Evolutionary conservation across 2,888 invertebrate species (phyloP), one percentile per base, ranked within the genome.

Genomic region (Liopterus haemorrhoidalis): DNA sequence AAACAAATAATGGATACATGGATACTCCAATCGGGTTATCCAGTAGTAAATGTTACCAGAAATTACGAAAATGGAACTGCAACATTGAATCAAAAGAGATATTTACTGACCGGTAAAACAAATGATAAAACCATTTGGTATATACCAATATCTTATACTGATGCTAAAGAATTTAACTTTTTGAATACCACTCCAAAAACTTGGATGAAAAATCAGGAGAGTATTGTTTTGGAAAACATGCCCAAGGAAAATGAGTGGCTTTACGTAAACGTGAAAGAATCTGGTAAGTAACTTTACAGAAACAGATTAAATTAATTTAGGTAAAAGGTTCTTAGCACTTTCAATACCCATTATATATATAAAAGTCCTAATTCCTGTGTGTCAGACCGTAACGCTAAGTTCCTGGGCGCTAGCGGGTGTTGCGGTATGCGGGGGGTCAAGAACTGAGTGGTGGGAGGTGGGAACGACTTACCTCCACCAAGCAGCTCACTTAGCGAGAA

Each of bases 11-110:
- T 84, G 82, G 74, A 78, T 54, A 72, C 78, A 0, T 84, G 83
- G 83, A 79, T 79, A 1, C 61, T 71, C 3, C 77, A 81, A 57
- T 72, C 79, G 8, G 84, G 84, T 2, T 84, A 77, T 63, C 85
- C 85, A 0, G 73, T 82, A 1, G 63, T 85, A 2, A 73, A 69
- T 15, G 75, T 75, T 1, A 61, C 61, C 16, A 67, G 76, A 11
- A 68, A 73, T 50, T 64, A 64, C 44, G 58, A 64, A 6, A 60
- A 57, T 55, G 57, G 65, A 21, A 61, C 58, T 12, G 60, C 71
- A 3, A 60, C 56, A 8, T 52, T 74, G 20, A 62, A 59, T 2
- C 74, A 74, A 64, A 48, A 57, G 35, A 51, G 57, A 52, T 61
- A 59, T 48, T 51, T 58, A 32, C 37, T 55, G 32, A 44, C 50